Base-by-base conservation (phyloP, 2,888 invertebrate genomes). In the Melinaea menophilus region DNA sequence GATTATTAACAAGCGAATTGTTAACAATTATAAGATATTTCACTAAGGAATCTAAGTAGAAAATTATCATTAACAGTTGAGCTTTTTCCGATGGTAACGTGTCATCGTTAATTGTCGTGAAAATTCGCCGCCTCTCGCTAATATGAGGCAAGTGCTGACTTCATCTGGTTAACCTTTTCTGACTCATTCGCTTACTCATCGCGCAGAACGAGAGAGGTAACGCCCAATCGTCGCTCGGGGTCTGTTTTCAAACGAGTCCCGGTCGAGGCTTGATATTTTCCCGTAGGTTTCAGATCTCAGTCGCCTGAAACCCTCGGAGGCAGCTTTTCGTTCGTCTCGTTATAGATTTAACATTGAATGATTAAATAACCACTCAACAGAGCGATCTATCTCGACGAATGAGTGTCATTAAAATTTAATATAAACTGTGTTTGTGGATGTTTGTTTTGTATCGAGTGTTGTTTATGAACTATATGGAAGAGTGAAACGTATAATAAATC, bases 251-350 rank as follows among this genome's bases (percentile, higher is more conserved):
- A 77, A 66, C 79, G 78, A 79, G 80, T 85, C 89, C 88, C 85
- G 85, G 85, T 79, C 80, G 83, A 82, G 84, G 86, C 84, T 86
- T 83, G 79, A 82, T 79, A 82, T 86, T 88, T 87, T 89, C 87
- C 86, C 81, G 86, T 86, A 88, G 86, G 84, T 82, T 86, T 82
- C 69, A 75, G 78, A 78, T 78, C 78, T 84, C 84, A 88, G 88
- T 90, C 76, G 77, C 74, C 83, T 83, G 80, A 80, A 83, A 78
- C 74, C 69, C 75, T 75, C 72, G 71, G 75, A 65, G 78, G 71
- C 76, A 75, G 71, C 68, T 65, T 69, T 70, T 71, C 59, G 65
- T 67, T 61, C 63, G 58, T 59, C 11, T 72, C 71, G 72, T 37
- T 41, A 73, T 72, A 75, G 71, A 71, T 79, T 78, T 79, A 71